A percentile compares a stretch with the other conserved stretches of the same genome.
These are phyloP conservation scores for Lamellibrachia satsuma DNA, from an alignment of 2,888 invertebrate genomes.

Conservation along the genomic window DNA sequence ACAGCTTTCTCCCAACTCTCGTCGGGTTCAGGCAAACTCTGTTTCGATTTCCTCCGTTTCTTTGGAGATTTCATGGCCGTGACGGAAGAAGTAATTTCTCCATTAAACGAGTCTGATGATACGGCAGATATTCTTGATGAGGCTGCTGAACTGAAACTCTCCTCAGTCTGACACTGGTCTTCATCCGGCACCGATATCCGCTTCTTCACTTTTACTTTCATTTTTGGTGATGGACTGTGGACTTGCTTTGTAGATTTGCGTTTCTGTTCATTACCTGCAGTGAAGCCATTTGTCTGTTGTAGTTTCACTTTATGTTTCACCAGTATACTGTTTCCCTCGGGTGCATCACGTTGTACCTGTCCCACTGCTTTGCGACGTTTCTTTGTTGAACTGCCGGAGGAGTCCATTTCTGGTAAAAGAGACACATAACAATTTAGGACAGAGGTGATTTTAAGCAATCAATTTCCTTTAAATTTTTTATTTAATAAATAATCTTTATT, in stretches of 20 bases:
- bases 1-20: slow-evolving; percentile 22
- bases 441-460: not conserved
- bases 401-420: not conserved
- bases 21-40: not conserved
- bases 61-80: not conserved
- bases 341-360: not conserved
- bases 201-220: slow-evolving; percentile 7
- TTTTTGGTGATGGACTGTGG: slow-evolving; percentile 3
- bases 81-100: not conserved
- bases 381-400: not conserved
- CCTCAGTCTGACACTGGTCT: not conserved
- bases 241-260: not conserved
- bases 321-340: not conserved
- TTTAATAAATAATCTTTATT: no score
- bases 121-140: not conserved
- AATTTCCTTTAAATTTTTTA: not conserved
- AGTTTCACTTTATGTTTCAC: slow-evolving; percentile 17
- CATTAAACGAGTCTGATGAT: not conserved
- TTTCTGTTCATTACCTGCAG: not conserved
- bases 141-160: not conserved
- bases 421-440: not conserved
- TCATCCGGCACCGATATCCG: not conserved
- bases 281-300: not conserved
- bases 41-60: not conserved
- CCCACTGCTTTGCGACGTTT: not conserved